phyloP scores from a whole-genome alignment of 2,797 vertebrate genomes.

The Chelonia mydas region DNA sequence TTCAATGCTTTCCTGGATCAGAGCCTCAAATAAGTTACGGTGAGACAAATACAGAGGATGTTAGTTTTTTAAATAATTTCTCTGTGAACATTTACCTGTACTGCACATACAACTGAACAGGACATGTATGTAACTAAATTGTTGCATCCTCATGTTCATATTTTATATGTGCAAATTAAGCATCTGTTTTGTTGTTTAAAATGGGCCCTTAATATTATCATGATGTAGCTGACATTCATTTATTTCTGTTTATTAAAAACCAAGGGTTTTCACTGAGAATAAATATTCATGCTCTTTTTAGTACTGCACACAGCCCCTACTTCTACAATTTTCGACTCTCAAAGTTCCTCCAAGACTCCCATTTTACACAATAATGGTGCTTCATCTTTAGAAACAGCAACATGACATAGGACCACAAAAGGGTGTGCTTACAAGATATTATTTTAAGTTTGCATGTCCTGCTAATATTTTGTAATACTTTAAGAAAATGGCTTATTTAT shows the following conservation, averaged over 20 bases:
- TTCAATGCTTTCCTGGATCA: not conserved
- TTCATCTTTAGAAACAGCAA: not conserved
- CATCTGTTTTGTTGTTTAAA: not conserved
- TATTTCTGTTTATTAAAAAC: not conserved
- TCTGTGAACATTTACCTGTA: not conserved
- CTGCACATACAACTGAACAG: not conserved
- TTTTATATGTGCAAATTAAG: not conserved
- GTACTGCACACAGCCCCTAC: not conserved
- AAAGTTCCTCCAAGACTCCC: accelerated
- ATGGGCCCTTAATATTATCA: not conserved
- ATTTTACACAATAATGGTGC: accelerated
- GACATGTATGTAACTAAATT: not conserved
- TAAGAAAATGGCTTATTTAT: not conserved
- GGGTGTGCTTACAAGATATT: not conserved
- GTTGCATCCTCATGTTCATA: not conserved
- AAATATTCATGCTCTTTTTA: not conserved
- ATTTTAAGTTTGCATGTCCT: not conserved
- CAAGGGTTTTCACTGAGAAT: not conserved
- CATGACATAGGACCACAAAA: accelerated
- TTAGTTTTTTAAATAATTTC: not conserved
- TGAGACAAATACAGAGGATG: not conserved
- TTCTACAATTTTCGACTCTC: not conserved
- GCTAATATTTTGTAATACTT: accelerated
- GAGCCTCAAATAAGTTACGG: not conserved
- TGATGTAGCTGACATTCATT: not conserved